Conservation (phyloP, 1,140 invertebrate species). For the Cylas formicarius region DNA sequence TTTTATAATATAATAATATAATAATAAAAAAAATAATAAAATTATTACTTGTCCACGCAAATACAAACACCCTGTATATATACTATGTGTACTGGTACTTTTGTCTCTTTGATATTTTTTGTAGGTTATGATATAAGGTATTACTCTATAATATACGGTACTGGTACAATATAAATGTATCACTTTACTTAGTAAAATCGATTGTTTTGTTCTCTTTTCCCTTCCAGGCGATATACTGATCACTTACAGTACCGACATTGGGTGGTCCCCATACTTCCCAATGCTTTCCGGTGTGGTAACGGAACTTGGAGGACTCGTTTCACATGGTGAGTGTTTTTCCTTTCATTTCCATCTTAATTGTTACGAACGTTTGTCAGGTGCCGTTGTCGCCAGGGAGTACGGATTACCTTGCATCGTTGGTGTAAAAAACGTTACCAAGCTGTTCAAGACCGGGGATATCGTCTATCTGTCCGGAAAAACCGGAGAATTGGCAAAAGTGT, state of each 20-base stretch:
- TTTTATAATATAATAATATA: too few species aligned
- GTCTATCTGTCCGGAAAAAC: slow-evolving; percentile 42
- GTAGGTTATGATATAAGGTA: too few species aligned
- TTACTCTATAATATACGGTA: too few species aligned
- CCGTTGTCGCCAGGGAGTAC: slow-evolving; percentile 82
- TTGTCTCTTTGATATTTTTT: too few species aligned
- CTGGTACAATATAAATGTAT: too few species aligned
- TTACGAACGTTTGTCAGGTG: slow-evolving; percentile 53
- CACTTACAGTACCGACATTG: slow-evolving; percentile 73
- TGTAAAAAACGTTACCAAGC: slow-evolving; percentile 56
- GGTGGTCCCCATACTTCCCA: slow-evolving; percentile 83
- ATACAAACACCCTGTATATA: too few species aligned
- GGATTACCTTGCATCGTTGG: slow-evolving; percentile 77
- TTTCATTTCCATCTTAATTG: background rate
- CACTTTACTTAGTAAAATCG: too few species aligned
- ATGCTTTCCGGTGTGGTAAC: slow-evolving; percentile 73
- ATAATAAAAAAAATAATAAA: too few species aligned
- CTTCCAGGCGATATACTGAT: slow-evolving; percentile 67
- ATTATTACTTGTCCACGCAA: too few species aligned
- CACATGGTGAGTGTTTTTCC: slow-evolving; percentile 56
- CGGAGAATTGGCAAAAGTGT: slow-evolving; percentile 22
- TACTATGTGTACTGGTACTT: too few species aligned
- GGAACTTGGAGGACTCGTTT: slow-evolving; percentile 77
- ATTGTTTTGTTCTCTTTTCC: slow-evolving; percentile 1
- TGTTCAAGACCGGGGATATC: slow-evolving; percentile 61